These are phyloP conservation scores for Pyrrhia umbra DNA, from an alignment of 2,888 invertebrate genomes.

Conservation along the genomic window DNA sequence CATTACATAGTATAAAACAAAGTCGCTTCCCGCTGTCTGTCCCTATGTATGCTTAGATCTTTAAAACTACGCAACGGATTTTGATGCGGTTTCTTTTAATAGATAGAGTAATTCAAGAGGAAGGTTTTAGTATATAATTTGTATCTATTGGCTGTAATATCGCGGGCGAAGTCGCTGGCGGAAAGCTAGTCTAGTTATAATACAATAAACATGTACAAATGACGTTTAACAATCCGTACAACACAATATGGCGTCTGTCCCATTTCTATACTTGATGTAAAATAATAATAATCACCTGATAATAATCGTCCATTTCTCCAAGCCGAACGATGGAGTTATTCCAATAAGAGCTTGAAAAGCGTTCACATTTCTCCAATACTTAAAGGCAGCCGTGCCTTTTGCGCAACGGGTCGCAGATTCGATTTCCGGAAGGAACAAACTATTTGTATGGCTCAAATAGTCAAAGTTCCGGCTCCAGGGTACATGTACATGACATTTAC, in stretches of 20 bases:
- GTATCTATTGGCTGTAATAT: too few relatives aligned
- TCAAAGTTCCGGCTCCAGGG: neutral
- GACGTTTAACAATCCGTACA: too few relatives aligned
- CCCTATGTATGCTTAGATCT: too few relatives aligned
- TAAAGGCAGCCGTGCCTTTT: neutral
- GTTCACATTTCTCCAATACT: constrained; percentile 1
- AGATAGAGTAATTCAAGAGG: too few relatives aligned
- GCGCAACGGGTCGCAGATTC: neutral
- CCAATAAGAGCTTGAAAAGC: neutral
- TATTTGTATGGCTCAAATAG: constrained; percentile 2
- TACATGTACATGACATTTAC: neutral
- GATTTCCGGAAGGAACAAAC: constrained; percentile 1
- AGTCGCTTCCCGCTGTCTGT: too few relatives aligned
- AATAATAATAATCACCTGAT: neutral
- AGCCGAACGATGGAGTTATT: neutral
- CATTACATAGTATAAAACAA: too few relatives aligned
- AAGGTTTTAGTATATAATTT: too few relatives aligned
- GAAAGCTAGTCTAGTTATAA: too few relatives aligned
- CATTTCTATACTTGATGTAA: neutral
- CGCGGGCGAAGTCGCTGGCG: too few relatives aligned
- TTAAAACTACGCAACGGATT: too few relatives aligned
- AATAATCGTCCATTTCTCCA: neutral
- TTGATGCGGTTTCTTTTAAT: too few relatives aligned
- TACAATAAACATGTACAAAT: too few relatives aligned
- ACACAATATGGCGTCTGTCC: neutral